These are phyloP conservation scores for Drosophila setosimentum DNA, from an alignment of 2,888 invertebrate genomes.

Conservation along the genomic window DNA sequence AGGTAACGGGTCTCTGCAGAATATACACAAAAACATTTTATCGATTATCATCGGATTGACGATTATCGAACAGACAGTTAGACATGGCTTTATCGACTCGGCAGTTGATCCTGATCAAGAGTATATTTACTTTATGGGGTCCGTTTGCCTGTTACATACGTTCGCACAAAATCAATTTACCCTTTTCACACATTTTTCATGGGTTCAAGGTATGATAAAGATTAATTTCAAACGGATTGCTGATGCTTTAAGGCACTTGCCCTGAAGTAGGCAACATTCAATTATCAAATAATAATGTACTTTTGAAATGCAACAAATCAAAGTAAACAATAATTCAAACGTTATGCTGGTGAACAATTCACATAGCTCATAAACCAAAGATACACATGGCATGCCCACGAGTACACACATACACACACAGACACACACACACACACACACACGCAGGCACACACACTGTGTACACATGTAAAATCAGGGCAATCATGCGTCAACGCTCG, in stretches of 20 bases:
- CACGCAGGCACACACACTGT: constrained; percentile 3
- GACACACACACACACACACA: not conserved
- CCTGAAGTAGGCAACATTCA: constrained; percentile 12
- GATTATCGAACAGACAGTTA: too few relatives aligned
- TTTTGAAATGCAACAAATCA: constrained; percentile 23
- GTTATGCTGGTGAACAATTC: constrained; percentile 25
- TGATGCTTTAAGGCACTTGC: not conserved
- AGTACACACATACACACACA: not conserved
- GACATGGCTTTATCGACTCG: too few relatives aligned
- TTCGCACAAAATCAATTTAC: too few relatives aligned
- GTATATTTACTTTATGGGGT: too few relatives aligned
- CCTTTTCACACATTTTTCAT: not conserved
- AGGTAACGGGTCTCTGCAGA: too few relatives aligned
- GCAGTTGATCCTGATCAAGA: too few relatives aligned
- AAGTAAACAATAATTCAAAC: constrained; percentile 46
- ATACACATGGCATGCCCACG: constrained; percentile 5
- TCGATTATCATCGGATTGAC: too few relatives aligned
- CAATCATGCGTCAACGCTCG: constrained; percentile 11
- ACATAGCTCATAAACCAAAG: constrained; percentile 28
- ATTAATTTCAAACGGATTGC: not conserved
- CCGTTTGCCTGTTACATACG: too few relatives aligned
- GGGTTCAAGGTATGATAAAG: too few relatives aligned
- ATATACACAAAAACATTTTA: too few relatives aligned
- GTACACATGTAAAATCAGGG: constrained; percentile 8
- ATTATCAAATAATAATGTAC: not conserved